A percentile compares a stretch with the other conserved stretches of the same genome.
Evolutionary conservation across 2,797 vertebrate genomes (phyloP).

Genomic region (Chiropotes sagulatus): DNA sequence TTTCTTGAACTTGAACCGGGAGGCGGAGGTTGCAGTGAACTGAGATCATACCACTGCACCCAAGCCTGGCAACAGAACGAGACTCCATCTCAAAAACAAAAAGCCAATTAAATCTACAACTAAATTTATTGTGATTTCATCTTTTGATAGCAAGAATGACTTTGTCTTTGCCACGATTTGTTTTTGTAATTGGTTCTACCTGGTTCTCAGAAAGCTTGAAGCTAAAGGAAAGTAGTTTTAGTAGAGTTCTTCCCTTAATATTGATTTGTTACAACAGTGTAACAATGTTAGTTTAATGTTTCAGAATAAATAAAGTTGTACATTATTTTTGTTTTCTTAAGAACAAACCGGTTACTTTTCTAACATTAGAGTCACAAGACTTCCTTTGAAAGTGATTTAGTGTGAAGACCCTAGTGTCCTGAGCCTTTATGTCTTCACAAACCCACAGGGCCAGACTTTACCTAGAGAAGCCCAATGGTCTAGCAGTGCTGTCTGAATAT

Average conservation of each 20-base stretch:
- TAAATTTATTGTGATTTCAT: not conserved
- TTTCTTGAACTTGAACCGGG: no score
- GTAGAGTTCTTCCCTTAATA: not conserved
- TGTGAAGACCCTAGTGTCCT: not conserved
- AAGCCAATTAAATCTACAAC: not conserved
- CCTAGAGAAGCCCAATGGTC: not conserved
- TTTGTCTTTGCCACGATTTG: not conserved
- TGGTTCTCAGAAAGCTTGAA: not conserved
- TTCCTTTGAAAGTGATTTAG: not conserved
- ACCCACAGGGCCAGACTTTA: not conserved
- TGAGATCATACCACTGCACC: no score
- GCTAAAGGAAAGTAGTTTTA: not conserved
- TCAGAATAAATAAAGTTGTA: not conserved
- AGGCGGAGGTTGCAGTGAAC: no score
- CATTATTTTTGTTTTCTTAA: not conserved
- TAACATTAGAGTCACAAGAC: not conserved
- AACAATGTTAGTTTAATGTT: not conserved
- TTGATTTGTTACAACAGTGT: not conserved
- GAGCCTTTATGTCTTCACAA: not conserved
- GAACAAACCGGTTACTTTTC: not conserved
- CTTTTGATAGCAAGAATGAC: not conserved
- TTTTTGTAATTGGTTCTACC: not conserved
- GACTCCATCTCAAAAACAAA: not conserved
- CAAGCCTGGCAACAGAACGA: no score
- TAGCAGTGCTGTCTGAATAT: not conserved